These are phyloP conservation scores for Coelopa frigida DNA, from an alignment of 1,140 invertebrate species.

Conservation along the genomic window DNA sequence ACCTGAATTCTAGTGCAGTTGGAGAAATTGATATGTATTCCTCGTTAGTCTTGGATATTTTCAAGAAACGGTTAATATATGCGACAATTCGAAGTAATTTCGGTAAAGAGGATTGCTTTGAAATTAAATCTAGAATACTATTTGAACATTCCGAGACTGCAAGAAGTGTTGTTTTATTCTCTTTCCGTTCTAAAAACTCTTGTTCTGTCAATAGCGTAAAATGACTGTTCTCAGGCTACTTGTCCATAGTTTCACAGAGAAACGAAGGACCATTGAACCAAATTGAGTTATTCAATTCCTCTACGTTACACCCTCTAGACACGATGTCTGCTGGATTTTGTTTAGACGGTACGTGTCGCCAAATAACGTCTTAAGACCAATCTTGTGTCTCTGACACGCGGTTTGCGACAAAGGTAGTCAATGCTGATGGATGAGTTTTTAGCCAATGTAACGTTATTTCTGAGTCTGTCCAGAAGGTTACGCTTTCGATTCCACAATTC, in stretches of 20 bases:
- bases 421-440: not conserved
- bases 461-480: slow-evolving; percentile 10
- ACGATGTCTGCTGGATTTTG: slow-evolving; percentile 17
- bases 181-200: not conserved
- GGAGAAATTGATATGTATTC: not conserved
- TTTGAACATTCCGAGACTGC: too few species aligned
- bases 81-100: not conserved
- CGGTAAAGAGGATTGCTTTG: not conserved
- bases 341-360: slow-evolving; percentile 19
- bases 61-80: slow-evolving; percentile 5
- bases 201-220: too few species aligned
- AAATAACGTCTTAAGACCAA: slow-evolving; percentile 13
- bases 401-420: slow-evolving; percentile 30
- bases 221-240: not conserved
- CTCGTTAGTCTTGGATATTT: too few species aligned
- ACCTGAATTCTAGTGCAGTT: not conserved
- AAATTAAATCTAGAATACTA: too few species aligned
- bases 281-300: not conserved
- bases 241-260: not conserved
- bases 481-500: too few species aligned
- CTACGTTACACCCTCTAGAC: not conserved
- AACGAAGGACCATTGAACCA: slow-evolving; percentile 1
- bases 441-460: slow-evolving; percentile 11
- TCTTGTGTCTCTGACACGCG: slow-evolving; percentile 25
- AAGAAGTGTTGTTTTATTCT: not conserved